These are phyloP conservation scores for Eretmocerus hayati DNA, from an alignment of 2,888 invertebrate species.

Conservation along the genomic window DNA sequence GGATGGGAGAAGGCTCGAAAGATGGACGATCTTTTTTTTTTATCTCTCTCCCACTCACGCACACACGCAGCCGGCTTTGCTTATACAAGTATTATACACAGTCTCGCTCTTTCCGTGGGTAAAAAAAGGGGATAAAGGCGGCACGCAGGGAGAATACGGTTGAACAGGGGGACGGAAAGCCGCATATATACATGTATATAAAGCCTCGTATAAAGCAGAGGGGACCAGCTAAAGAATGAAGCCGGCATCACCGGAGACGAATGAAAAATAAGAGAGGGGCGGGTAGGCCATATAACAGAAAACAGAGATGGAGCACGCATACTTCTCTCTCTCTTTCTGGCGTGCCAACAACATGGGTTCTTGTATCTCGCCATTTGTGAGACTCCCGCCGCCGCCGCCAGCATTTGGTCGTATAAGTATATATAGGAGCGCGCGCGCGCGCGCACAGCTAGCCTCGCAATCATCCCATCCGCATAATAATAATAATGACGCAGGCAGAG, in stretches of 20 bases:
- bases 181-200: too few relatives aligned
- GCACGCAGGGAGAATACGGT: slow-evolving; percentile 7
- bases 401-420: too few relatives aligned
- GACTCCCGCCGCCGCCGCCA: too few relatives aligned
- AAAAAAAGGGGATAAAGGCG: slow-evolving; percentile 23
- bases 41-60: slow-evolving; percentile 3
- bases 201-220: slow-evolving; percentile 1
- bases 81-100: not conserved
- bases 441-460: slow-evolving; percentile 4
- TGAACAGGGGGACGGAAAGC: slow-evolving; percentile 1
- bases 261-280: slow-evolving; percentile 22
- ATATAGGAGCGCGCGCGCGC: not conserved
- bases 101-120: not conserved
- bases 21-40: slow-evolving; percentile 17
- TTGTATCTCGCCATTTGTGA: not conserved
- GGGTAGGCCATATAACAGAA: too few relatives aligned
- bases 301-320: too few relatives aligned
- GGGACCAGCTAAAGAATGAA: slow-evolving; percentile 22
- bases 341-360: not conserved
- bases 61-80: too few relatives aligned
- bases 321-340: slow-evolving; percentile 7
- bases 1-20: slow-evolving; percentile 13
- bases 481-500: slow-evolving; percentile 9
- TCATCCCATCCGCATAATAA: slow-evolving; percentile 19
- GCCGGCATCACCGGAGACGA: slow-evolving; percentile 21